These are phyloP conservation scores for Troides oblongomaculatus DNA, from an alignment of 2,888 invertebrate genomes.

Conservation along the genomic window DNA sequence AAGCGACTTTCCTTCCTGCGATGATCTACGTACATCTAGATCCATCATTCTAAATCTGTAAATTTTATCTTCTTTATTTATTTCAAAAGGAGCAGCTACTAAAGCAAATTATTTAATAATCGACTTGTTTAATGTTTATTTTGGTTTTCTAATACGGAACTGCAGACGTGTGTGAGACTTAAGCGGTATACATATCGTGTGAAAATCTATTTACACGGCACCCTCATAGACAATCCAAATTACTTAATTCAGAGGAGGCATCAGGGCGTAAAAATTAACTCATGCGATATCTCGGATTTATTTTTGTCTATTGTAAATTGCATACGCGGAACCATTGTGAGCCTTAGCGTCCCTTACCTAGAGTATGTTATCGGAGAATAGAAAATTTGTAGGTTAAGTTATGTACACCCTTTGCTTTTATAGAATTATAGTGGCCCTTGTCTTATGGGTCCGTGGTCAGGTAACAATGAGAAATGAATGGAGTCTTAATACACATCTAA, in stretches of 20 bases:
- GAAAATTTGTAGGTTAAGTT: constrained; percentile 17
- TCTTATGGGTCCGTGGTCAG: constrained; percentile 67
- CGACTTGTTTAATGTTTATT: too few relatives aligned
- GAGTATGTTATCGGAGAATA: constrained; percentile 37
- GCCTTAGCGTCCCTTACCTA: constrained; percentile 30
- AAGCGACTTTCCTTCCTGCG: too few relatives aligned
- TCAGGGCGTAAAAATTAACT: constrained; percentile 72
- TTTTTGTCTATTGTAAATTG: constrained; percentile 44
- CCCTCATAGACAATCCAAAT: constrained; percentile 56
- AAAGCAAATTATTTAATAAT: too few relatives aligned
- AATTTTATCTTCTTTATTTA: too few relatives aligned
- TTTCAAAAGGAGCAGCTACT: too few relatives aligned
- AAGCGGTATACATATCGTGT: constrained; percentile 47
- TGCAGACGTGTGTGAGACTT: constrained; percentile 1
- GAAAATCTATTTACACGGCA: constrained; percentile 50
- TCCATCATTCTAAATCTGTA: too few relatives aligned
- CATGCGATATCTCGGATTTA: constrained; percentile 61
- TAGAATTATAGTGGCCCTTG: constrained; percentile 60
- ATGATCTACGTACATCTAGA: too few relatives aligned
- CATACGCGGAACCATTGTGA: constrained; percentile 32
- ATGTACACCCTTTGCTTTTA: constrained; percentile 68
- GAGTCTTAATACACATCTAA: constrained; percentile 52
- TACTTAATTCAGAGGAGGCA: constrained; percentile 64
- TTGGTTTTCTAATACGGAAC: too few relatives aligned
- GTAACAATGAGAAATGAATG: constrained; percentile 60